Evolutionary conservation across 2,797 vertebrate genomes (phyloP).

Genomic region (Psittacula echo): DNA sequence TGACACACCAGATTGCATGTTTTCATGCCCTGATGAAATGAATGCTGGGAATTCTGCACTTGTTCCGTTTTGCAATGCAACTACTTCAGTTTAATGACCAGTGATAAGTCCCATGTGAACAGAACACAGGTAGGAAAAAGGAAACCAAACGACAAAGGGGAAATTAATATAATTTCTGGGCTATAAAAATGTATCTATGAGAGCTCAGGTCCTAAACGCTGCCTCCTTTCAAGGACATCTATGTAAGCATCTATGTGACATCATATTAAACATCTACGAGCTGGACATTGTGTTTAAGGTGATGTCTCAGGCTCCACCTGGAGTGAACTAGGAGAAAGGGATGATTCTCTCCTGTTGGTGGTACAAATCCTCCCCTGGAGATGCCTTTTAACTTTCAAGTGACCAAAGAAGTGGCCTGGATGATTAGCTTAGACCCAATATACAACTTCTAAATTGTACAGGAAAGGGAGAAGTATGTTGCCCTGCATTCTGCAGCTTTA

Average conservation of each 20-base stretch:
- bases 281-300: neutral
- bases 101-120: neutral
- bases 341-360: neutral
- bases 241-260: neutral
- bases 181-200: neutral
- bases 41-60: neutral
- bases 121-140: neutral
- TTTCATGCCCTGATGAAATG: neutral
- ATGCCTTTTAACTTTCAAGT: neutral
- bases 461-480: neutral
- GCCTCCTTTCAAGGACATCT: neutral
- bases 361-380: neutral
- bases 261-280: neutral
- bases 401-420: neutral
- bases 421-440: neutral
- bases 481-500: neutral
- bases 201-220: fast-evolving
- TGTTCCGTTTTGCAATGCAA: neutral
- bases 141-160: neutral
- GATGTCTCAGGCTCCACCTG: neutral
- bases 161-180: neutral
- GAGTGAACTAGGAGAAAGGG: neutral
- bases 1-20: fast-evolving
- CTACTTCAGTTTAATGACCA: neutral
- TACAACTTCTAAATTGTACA: neutral